These are phyloP conservation scores for Stomatorhinus ivindoensis DNA, from an alignment of 2,113 vertebrate genomes.

Conservation along the genomic window DNA sequence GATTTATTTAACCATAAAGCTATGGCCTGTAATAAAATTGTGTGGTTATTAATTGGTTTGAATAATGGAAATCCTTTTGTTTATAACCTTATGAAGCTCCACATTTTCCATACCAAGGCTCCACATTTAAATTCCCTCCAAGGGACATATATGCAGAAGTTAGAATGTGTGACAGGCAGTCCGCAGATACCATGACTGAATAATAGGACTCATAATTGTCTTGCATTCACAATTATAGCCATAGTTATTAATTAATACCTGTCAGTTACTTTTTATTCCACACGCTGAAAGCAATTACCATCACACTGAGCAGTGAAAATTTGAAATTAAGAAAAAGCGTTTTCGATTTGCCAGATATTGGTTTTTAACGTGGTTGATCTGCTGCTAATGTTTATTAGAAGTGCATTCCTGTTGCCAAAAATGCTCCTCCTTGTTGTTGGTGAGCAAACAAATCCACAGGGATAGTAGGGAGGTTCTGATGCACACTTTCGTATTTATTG, in stretches of 20 bases:
- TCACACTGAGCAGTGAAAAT: slow-evolving; percentile 52
- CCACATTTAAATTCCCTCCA: slow-evolving; percentile 33
- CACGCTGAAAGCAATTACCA: slow-evolving; percentile 56
- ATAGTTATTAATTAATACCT: slow-evolving; percentile 60
- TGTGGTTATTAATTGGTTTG: neutral
- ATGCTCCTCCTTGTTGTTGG: neutral
- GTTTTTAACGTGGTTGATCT: slow-evolving; percentile 46
- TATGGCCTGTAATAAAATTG: neutral
- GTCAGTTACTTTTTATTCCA: slow-evolving; percentile 52
- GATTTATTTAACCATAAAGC: neutral
- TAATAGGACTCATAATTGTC: slow-evolving; percentile 62
- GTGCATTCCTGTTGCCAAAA: neutral
- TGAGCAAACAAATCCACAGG: neutral
- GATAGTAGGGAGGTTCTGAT: neutral
- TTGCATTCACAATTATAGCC: slow-evolving; percentile 59
- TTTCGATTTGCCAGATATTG: slow-evolving; percentile 50
- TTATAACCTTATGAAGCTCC: slow-evolving; percentile 9
- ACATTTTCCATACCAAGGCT: neutral
- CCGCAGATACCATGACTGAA: slow-evolving; percentile 51
- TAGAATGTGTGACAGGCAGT: slow-evolving; percentile 42
- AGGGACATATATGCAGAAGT: slow-evolving; percentile 25
- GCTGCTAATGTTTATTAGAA: neutral
- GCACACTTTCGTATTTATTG: neutral
- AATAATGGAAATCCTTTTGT: slow-evolving; percentile 13
- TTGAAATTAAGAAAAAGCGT: slow-evolving; percentile 35